A percentile compares a stretch with the other conserved stretches of the same genome.
These are phyloP conservation scores for Castor canadensis DNA, from an alignment of 2,113 vertebrate species.

Conservation along the genomic window DNA sequence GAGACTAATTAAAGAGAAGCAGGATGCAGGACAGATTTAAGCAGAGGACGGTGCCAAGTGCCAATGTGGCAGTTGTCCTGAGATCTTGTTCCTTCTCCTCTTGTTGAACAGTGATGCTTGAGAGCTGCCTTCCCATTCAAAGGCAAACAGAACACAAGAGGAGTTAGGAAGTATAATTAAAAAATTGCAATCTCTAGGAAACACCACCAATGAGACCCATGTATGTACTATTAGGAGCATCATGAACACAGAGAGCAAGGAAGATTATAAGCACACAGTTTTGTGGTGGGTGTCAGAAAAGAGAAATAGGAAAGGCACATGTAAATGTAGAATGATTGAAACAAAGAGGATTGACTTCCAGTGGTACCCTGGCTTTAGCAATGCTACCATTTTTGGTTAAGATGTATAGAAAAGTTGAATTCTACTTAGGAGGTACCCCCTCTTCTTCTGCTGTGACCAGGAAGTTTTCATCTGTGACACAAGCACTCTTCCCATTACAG, in stretches of 20 bases:
- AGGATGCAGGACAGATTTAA: neutral
- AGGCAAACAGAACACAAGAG: neutral
- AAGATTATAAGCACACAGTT: neutral
- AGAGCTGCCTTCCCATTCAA: neutral
- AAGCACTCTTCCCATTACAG: neutral
- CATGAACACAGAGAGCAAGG: no score
- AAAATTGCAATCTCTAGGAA: neutral
- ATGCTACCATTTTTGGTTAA: neutral
- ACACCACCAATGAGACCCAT: neutral
- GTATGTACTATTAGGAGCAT: rapidly evolving
- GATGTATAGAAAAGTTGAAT: neutral
- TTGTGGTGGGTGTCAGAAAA: neutral
- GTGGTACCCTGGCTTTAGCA: neutral
- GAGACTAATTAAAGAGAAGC: constrained; percentile 60
- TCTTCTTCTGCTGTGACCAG: neutral
- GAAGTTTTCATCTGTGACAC: neutral
- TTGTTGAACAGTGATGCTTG: no score
- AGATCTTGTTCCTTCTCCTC: neutral
- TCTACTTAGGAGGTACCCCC: neutral
- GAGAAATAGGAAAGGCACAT: neutral
- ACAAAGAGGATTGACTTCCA: neutral
- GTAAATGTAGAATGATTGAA: neutral
- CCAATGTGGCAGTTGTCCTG: neutral
- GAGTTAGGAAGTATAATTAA: neutral
- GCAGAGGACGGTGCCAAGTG: neutral